A percentile compares a stretch with the other conserved stretches of the same genome.
phyloP scores from a whole-genome alignment of 1,140 invertebrate genomes.

The Elymnias hypermnestra region DNA sequence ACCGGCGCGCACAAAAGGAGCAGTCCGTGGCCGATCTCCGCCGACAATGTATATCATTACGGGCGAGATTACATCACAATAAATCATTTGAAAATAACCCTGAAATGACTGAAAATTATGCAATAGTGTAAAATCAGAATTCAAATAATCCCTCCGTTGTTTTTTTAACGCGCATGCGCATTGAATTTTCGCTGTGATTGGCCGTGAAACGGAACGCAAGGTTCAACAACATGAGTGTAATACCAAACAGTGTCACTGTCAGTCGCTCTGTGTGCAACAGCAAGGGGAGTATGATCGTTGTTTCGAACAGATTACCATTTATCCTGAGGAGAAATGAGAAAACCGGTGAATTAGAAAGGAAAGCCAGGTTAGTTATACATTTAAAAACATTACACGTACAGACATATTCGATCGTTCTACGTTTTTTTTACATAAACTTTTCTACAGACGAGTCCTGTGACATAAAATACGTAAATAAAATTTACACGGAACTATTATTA shows the following conservation, averaged over 20 bases:
- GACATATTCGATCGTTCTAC: background rate
- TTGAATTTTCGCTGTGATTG: conserved; percentile 52
- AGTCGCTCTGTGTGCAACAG: conserved; percentile 67
- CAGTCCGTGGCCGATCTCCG: conserved; percentile 62
- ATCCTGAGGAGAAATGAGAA: conserved; percentile 85
- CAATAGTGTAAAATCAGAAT: conserved; percentile 34
- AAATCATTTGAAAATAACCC: conserved; percentile 23
- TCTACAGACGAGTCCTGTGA: too few relatives aligned
- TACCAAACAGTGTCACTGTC: conserved; percentile 38
- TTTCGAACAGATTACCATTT: conserved; percentile 93
- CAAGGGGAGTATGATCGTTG: conserved; percentile 89
- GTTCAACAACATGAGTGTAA: conserved; percentile 58
- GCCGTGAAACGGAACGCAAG: conserved; percentile 39
- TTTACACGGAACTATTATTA: too few relatives aligned
- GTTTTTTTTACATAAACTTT: too few relatives aligned
- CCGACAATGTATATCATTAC: conserved; percentile 56
- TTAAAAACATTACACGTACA: background rate
- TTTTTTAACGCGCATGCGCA: conserved; percentile 53
- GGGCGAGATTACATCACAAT: conserved; percentile 23
- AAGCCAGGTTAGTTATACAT: conserved; percentile 82
- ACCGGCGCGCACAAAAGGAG: conserved; percentile 50
- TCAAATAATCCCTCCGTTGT: conserved; percentile 56
- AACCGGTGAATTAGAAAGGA: conserved; percentile 84
- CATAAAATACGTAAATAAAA: too few relatives aligned
- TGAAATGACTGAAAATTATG: conserved; percentile 41